Conservation (phyloP, 1,140 invertebrate genomes). For the Tribolium madens region DNA sequence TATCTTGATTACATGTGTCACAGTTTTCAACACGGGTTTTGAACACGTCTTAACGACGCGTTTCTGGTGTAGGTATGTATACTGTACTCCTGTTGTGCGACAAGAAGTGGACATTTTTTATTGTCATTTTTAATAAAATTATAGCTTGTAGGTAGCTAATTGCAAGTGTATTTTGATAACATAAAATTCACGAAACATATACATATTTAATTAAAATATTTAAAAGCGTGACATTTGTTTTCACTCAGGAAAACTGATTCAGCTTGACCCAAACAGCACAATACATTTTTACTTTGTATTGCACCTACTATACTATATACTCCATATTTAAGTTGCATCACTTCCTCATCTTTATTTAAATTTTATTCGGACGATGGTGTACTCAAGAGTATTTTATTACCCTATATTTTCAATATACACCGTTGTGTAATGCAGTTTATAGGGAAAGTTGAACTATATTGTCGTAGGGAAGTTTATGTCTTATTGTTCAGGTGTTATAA, state of each 20-base stretch:
- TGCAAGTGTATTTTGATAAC: background rate
- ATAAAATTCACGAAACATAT: background rate
- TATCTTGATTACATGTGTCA: slow-evolving; percentile 42
- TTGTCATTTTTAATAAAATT: background rate
- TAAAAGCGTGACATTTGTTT: background rate
- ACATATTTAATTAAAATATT: too few relatives aligned
- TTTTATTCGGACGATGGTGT: slow-evolving; percentile 8
- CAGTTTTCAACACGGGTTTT: slow-evolving; percentile 32
- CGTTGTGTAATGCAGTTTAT: slow-evolving; percentile 12
- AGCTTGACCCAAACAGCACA: background rate
- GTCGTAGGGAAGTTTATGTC: slow-evolving; percentile 16
- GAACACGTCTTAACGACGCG: slow-evolving; percentile 19
- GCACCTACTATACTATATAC: background rate
- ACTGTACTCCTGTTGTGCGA: background rate
- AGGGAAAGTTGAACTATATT: slow-evolving; percentile 8
- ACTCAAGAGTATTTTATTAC: background rate
- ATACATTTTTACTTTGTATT: background rate
- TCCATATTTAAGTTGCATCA: background rate
- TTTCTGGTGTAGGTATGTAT: background rate
- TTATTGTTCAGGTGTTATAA: slow-evolving; percentile 26
- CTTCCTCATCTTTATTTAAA: slow-evolving; percentile 18
- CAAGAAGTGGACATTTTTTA: background rate
- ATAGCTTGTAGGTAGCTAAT: background rate
- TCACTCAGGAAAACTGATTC: slow-evolving; percentile 6
- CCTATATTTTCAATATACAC: slow-evolving; percentile 25